Conservation (phyloP, 2,888 invertebrate genomes). For the Melanostoma mellinum region DNA sequence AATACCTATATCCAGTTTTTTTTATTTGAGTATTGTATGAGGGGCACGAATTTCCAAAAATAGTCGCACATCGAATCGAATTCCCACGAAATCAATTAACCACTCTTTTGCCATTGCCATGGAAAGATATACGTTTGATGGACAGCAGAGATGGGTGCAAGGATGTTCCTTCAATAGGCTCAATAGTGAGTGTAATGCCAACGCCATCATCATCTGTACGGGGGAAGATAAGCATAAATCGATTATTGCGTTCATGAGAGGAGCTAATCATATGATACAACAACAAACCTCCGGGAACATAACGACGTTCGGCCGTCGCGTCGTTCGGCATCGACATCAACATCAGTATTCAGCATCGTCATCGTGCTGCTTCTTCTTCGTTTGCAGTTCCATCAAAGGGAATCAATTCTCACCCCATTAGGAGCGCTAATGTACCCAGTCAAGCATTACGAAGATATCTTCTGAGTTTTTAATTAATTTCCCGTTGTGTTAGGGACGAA, state of each 20-base stretch:
- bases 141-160: too few species aligned
- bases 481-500: slow-evolving; percentile 20
- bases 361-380: neutral
- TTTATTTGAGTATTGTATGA: neutral
- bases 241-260: slow-evolving; percentile 44
- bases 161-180: neutral
- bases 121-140: slow-evolving; percentile 16
- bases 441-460: slow-evolving; percentile 43
- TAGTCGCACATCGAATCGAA: slow-evolving; percentile 58
- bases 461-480: slow-evolving; percentile 57
- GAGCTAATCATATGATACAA: slow-evolving; percentile 6
- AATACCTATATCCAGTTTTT: neutral
- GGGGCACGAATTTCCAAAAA: slow-evolving; percentile 51
- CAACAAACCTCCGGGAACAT: slow-evolving; percentile 8
- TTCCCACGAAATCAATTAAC: slow-evolving; percentile 71
- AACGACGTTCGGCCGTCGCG: neutral
- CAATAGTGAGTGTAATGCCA: slow-evolving; percentile 5
- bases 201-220: neutral
- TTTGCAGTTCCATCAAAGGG: slow-evolving; percentile 63
- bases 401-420: slow-evolving; percentile 72
- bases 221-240: slow-evolving; percentile 23
- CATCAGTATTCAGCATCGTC: neutral
- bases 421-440: slow-evolving; percentile 58
- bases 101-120: slow-evolving; percentile 34
- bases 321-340: neutral